Evolutionary conservation across 2,888 invertebrate genomes (phyloP).

Genomic region (Cryptophagus acutangulus): DNA sequence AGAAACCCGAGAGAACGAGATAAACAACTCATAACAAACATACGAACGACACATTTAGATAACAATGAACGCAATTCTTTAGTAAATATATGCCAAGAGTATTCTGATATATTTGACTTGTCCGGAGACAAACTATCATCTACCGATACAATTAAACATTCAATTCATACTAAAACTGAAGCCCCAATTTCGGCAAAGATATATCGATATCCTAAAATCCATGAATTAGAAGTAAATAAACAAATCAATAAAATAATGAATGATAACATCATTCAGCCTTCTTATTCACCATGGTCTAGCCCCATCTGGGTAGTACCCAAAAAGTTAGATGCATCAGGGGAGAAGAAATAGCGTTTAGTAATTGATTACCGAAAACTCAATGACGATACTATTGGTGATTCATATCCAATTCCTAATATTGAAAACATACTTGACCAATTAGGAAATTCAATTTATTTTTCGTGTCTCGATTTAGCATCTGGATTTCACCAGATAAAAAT

Average conservation of each 20-base stretch:
- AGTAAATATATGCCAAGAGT: background rate
- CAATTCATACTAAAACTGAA: background rate
- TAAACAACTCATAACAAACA: background rate
- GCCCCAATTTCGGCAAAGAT: background rate
- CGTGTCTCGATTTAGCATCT: background rate
- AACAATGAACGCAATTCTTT: background rate
- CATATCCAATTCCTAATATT: too few relatives aligned
- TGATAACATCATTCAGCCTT: background rate
- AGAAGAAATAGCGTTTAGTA: too few relatives aligned
- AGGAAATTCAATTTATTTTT: too few relatives aligned
- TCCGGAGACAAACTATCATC: background rate
- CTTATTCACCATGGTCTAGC: background rate
- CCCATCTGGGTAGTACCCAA: conserved; percentile 1
- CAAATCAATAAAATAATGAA: background rate
- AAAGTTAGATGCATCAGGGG: too few relatives aligned
- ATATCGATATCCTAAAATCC: background rate
- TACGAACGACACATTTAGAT: background rate
- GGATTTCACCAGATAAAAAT: too few relatives aligned
- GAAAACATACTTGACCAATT: too few relatives aligned
- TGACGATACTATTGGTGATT: too few relatives aligned
- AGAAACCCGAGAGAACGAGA: background rate
- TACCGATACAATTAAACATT: background rate
- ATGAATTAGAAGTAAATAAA: background rate
- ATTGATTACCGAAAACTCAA: too few relatives aligned
- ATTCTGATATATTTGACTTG: background rate